phyloP scores from a whole-genome alignment of 92 coral and sea anemone species.

The Anthopleura xanthogrammica region DNA sequence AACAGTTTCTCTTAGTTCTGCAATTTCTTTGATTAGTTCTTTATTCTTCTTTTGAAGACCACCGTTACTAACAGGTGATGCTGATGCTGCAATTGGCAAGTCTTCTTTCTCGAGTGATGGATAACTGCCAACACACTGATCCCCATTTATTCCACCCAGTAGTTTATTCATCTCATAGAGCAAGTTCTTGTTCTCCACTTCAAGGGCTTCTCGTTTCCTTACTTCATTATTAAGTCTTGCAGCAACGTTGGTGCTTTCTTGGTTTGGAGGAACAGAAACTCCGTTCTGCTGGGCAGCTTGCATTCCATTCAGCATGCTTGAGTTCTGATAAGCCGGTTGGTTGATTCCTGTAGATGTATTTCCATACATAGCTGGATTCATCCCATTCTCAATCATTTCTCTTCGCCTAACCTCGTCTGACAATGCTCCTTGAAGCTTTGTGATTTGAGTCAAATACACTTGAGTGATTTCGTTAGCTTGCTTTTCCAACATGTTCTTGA shows the following conservation, averaged over 20 bases:
- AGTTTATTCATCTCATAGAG: conserved; percentile 72
- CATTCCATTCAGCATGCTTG: background rate
- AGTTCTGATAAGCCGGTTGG: background rate
- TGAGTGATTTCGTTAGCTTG: conserved; percentile 86
- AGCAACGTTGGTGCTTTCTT: conserved; percentile 32
- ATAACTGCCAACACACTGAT: conserved; percentile 18
- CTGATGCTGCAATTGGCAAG: conserved; percentile 7
- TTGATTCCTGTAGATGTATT: conserved; percentile 11
- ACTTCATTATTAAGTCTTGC: conserved; percentile 57
- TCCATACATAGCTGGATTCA: conserved; percentile 2
- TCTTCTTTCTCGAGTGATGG: background rate
- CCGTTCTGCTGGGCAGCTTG: background rate
- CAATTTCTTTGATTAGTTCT: conserved; percentile 58
- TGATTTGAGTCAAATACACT: conserved; percentile 69
- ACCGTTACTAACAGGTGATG: conserved; percentile 17
- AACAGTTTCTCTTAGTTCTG: conserved; percentile 60
- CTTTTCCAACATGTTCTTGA: conserved; percentile 71
- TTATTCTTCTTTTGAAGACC: conserved; percentile 50
- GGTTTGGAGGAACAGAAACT: conserved; percentile 4
- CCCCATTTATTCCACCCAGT: conserved; percentile 41
- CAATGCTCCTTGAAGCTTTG: conserved; percentile 66
- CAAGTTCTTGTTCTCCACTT: conserved; percentile 77
- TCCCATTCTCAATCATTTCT: conserved; percentile 46
- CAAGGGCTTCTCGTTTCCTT: conserved; percentile 68
- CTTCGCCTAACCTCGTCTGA: conserved; percentile 65